A percentile compares a stretch with the other conserved stretches of the same genome.
phyloP scores from a whole-genome alignment of 2,113 vertebrate genomes.

The Eurypyga helias region DNA sequence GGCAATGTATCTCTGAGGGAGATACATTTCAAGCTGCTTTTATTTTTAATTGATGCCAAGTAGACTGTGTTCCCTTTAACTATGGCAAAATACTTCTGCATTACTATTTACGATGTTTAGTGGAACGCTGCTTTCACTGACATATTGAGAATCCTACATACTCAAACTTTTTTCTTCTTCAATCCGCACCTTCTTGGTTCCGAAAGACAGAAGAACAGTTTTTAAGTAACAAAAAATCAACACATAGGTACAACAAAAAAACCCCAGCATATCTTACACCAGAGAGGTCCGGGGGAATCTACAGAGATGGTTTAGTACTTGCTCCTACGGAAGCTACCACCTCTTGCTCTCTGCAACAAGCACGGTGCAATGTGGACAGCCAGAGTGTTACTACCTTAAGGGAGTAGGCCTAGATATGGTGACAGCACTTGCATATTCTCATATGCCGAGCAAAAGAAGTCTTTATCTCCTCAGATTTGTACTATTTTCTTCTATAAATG shows the following conservation, averaged over 20 bases:
- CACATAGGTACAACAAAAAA: neutral
- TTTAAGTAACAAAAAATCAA: neutral
- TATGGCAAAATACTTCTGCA: neutral
- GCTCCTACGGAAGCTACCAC: neutral
- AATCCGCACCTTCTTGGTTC: neutral
- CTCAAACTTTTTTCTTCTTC: neutral
- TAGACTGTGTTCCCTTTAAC: neutral
- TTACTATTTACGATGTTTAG: neutral
- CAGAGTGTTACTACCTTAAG: neutral
- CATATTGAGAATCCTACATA: neutral
- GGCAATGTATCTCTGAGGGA: neutral
- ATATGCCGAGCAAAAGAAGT: neutral
- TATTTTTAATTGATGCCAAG: neutral
- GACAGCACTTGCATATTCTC: neutral
- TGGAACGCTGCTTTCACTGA: neutral
- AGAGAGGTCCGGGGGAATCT: neutral
- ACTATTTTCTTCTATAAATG: neutral
- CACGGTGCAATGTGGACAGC: neutral
- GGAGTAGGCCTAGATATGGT: neutral
- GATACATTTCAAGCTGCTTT: neutral
- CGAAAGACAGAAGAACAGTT: neutral
- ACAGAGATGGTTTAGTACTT: neutral
- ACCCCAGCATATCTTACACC: neutral
- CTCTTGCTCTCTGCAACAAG: neutral
- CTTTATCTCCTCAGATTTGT: neutral